Percentiles rank a stretch among this genome's conserved stretches.
Conservation (phyloP, 1,140 invertebrate genomes). For the Drosophila albomicans region DNA sequence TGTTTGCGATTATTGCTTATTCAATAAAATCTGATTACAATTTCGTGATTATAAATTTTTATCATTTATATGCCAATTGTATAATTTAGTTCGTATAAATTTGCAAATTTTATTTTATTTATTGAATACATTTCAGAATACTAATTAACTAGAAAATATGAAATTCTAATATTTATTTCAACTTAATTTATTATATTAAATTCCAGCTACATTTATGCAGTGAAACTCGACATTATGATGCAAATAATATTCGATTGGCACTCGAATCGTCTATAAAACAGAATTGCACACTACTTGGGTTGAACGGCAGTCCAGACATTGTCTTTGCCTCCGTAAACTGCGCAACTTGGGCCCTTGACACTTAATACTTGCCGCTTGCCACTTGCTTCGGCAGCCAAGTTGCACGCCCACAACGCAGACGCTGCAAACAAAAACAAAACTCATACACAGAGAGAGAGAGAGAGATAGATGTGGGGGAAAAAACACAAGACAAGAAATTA, state of each 20-base stretch:
- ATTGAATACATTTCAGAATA: too few species aligned
- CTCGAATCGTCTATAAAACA: slow-evolving; percentile 33
- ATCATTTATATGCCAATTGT: too few species aligned
- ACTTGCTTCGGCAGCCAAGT: slow-evolving; percentile 6
- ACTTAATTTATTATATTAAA: neutral
- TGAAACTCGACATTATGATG: neutral
- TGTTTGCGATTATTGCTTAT: too few species aligned
- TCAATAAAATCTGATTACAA: too few species aligned
- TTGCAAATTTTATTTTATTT: too few species aligned
- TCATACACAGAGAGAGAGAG: too few species aligned
- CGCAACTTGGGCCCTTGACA: slow-evolving; percentile 63
- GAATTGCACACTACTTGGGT: slow-evolving; percentile 6
- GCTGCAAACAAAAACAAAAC: neutral
- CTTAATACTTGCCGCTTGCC: slow-evolving; percentile 34
- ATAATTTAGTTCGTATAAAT: too few species aligned
- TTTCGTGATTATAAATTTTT: too few species aligned
- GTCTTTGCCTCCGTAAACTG: slow-evolving; percentile 53
- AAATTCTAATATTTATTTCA: neutral
- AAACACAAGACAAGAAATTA: slow-evolving; percentile 67
- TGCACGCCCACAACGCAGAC: slow-evolving; percentile 34
- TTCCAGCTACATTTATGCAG: neutral
- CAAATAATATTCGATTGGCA: slow-evolving; percentile 32
- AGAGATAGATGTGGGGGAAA: neutral
- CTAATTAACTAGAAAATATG: too few species aligned
- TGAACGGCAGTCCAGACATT: slow-evolving; percentile 43